A percentile compares a stretch with the other conserved stretches of the same genome.
phyloP scores from a whole-genome alignment of 2,797 vertebrate genomes.

The Discoglossus pictus region DNA sequence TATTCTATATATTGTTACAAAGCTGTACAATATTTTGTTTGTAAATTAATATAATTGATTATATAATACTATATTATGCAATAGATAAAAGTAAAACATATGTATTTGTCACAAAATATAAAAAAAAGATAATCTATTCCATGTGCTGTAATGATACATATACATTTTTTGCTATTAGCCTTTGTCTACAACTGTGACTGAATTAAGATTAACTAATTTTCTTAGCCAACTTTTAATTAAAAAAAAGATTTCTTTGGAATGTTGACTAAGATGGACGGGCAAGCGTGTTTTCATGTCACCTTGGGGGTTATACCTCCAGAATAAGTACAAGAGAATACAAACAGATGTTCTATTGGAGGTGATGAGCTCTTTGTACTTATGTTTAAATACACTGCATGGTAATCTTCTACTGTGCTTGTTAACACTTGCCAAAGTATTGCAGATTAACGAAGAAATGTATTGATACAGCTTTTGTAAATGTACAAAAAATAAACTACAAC shows the following conservation, averaged over 20 bases:
- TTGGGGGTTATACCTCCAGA: background rate
- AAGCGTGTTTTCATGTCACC: background rate
- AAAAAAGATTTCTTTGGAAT: conserved; percentile 6
- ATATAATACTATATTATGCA: no score
- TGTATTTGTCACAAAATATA: no score
- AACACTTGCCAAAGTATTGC: conserved; percentile 23
- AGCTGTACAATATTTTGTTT: no score
- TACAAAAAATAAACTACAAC: background rate
- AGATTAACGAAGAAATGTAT: conserved; percentile 10
- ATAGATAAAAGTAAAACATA: no score
- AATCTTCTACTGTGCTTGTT: conserved; percentile 37
- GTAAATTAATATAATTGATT: background rate
- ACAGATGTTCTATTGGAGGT: conserved; percentile 33
- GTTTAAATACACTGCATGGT: conserved; percentile 20
- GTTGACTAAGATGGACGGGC: background rate
- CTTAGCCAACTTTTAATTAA: no score
- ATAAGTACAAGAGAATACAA: background rate
- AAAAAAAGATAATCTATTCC: no score
- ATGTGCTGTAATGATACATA: no score
- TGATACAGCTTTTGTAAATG: conserved; percentile 29
- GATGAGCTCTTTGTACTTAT: conserved; percentile 11
- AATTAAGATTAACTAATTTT: background rate
- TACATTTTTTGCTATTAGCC: no score
- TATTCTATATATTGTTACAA: no score
- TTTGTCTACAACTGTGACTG: background rate